Evolutionary conservation across 1,140 invertebrate genomes (phyloP).

Genomic region (Oncopodura yosiiana): DNA sequence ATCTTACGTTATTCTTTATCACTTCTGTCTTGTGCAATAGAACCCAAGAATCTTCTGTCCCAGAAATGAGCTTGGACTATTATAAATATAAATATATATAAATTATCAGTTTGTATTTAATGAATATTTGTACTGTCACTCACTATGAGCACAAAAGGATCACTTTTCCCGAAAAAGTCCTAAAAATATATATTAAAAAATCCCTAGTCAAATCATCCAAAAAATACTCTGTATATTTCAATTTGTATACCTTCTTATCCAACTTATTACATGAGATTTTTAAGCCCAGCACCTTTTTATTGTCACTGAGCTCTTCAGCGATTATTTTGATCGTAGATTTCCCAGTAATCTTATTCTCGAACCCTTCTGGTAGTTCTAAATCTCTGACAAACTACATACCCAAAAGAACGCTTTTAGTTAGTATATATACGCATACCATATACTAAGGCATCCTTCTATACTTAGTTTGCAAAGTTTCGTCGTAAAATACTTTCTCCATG

Average conservation of each 20-base stretch:
- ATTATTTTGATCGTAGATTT: background rate
- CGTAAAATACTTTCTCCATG: background rate
- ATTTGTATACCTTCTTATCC: too few relatives aligned
- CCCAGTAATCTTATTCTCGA: conserved; percentile 18
- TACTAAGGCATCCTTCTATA: background rate
- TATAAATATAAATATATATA: too few relatives aligned
- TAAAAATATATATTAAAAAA: too few relatives aligned
- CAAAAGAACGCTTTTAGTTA: background rate
- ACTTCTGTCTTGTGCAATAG: background rate
- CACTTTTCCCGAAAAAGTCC: background rate
- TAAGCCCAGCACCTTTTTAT: background rate
- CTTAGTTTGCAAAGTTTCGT: background rate
- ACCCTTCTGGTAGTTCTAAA: background rate
- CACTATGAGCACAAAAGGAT: background rate
- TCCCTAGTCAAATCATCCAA: too few relatives aligned
- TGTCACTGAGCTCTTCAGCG: background rate
- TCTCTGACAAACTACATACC: background rate
- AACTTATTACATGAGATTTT: background rate
- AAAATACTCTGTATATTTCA: too few relatives aligned
- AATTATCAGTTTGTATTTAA: too few relatives aligned
- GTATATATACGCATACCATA: background rate
- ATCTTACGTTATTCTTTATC: background rate
- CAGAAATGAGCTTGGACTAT: background rate
- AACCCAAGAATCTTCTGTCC: background rate
- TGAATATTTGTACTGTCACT: background rate